Conservation (phyloP, 2,113 vertebrate species). For the Buteo buteo region DNA sequence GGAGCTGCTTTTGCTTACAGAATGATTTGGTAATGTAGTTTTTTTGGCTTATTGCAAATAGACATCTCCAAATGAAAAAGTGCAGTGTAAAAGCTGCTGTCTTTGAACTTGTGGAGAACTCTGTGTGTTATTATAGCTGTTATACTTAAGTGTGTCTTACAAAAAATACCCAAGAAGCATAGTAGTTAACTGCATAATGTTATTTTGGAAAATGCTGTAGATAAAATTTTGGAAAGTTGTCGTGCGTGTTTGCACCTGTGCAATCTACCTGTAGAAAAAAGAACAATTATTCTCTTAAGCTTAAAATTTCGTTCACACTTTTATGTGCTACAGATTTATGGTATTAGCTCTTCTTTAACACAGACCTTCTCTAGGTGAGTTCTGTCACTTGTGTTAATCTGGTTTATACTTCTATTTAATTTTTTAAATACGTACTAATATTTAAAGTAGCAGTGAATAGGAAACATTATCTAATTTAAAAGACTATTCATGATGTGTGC, state of each 20-base stretch:
- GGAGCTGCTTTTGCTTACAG: not conserved
- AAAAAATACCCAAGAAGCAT: not conserved
- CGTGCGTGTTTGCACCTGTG: not conserved
- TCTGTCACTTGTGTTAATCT: constrained; percentile 29
- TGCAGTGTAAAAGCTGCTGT: not conserved
- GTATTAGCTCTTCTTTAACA: constrained; percentile 20
- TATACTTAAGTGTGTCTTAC: not conserved
- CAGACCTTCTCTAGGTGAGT: not conserved
- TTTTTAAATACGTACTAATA: constrained; percentile 24
- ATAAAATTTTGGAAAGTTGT: not conserved
- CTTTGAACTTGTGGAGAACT: not conserved
- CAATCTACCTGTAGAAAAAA: not conserved
- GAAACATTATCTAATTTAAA: not conserved
- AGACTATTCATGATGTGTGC: not conserved
- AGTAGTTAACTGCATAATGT: not conserved
- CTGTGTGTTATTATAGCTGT: not conserved
- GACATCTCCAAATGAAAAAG: not conserved
- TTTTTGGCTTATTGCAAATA: not conserved
- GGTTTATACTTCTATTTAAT: not conserved
- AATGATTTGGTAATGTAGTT: not conserved
- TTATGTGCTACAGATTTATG: not conserved
- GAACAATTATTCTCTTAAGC: not conserved
- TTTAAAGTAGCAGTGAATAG: constrained; percentile 33
- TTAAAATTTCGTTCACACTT: constrained; percentile 6
- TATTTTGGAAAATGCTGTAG: not conserved